Evolutionary conservation across 2,113 vertebrate species (phyloP), one percentile per base, ranked within the genome.

Genomic region (Nematolebias whitei): DNA sequence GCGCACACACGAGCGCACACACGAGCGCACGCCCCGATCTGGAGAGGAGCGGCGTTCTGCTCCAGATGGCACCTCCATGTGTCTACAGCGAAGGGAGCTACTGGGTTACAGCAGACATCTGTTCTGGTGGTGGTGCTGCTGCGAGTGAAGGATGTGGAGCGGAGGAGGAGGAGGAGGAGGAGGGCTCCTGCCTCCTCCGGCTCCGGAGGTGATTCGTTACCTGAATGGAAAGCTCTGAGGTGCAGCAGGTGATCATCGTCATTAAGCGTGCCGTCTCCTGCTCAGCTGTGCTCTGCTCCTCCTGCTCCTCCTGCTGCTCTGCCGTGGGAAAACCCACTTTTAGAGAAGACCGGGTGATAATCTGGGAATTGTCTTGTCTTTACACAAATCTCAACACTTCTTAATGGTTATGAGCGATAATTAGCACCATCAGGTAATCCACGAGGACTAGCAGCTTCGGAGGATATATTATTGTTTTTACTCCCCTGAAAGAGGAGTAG

Each of bases 31-130:
- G 62, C 65, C 69, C 78, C 85, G 83, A 86, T 90, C 90, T 91
- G 89, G 88, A 91, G 85, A 84, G 85, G 84, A 91, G 84, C 84
- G 56, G 82, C 80, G 86, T 89, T 92, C 85, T 79, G 76, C 83
- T 92, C 92, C 92, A 93, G 92, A 93, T 93, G 93, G 92, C 75
- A 71, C 82, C 83, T 92, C 92, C 91, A 92, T 93, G 92, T 92
- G 92, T 93, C 91, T 88, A 87, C 91, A 91, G 90, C 85, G 74
- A 90, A 82, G 91, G 87, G 92, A 92, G 91, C 91, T 91, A 87
- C 91, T 92, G 91, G 90, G 92, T 92, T 92, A 93, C 92, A 89
- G 91, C 90, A 91, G 91, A 93, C 92, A 93, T 93, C 92, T 93
- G 92, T 89, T 93, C 89, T 84, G 83, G 80, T 86, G 87, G 82